Percentiles rank a stretch among this genome's conserved stretches.
These are phyloP conservation scores for Gymnoscelis rufifasciata DNA, from an alignment of 2,888 invertebrate genomes.

Conservation along the genomic window DNA sequence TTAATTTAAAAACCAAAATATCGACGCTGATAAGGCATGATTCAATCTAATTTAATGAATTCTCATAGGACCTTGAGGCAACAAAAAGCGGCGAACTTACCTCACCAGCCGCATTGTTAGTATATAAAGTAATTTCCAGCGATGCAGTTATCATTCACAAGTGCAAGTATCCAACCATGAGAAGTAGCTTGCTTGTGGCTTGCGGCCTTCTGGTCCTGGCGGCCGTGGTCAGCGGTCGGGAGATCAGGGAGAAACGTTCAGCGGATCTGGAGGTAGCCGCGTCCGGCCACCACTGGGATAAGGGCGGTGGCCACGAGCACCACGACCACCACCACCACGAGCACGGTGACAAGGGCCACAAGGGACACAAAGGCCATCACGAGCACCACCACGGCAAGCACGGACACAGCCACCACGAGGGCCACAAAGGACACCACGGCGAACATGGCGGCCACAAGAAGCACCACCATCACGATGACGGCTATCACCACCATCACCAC, in stretches of 20 bases:
- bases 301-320: constrained; percentile 82
- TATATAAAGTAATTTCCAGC: constrained; percentile 65
- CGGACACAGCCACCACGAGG: constrained; percentile 84
- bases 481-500: constrained; percentile 81
- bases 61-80: constrained; percentile 57
- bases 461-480: constrained; percentile 82
- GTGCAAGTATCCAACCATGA: constrained; percentile 55
- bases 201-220: constrained; percentile 71
- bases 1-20: neutral
- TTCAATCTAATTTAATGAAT: neutral
- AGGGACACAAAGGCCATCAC: constrained; percentile 84
- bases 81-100: constrained; percentile 48
- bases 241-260: constrained; percentile 66
- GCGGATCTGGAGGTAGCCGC: constrained; percentile 78
- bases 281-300: constrained; percentile 54
- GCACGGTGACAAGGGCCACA: constrained; percentile 82
- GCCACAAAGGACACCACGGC: constrained; percentile 79
- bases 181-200: constrained; percentile 51
- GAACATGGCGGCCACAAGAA: constrained; percentile 82
- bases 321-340: constrained; percentile 81
- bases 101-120: constrained; percentile 46
- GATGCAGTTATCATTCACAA: constrained; percentile 61
- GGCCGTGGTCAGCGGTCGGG: constrained; percentile 68
- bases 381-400: constrained; percentile 82
- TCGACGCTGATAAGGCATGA: neutral